These are phyloP conservation scores for Ceyx cyanopectus DNA, from an alignment of 2,113 vertebrate genomes.

Conservation along the genomic window DNA sequence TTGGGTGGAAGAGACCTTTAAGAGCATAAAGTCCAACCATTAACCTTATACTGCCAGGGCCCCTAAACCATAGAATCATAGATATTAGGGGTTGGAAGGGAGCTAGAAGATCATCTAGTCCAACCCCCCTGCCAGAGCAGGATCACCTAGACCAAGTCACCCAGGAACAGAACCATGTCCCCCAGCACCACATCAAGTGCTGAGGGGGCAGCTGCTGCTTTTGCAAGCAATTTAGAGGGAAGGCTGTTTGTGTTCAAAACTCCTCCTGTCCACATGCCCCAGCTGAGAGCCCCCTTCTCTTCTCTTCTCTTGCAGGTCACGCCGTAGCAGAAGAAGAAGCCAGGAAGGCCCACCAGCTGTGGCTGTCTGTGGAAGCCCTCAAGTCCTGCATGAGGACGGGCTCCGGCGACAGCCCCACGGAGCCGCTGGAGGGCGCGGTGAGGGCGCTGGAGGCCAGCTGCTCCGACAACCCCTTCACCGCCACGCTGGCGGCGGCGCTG, in stretches of 20 bases:
- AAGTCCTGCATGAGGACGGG: slow-evolving; percentile 85
- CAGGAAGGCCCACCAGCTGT: slow-evolving; percentile 92
- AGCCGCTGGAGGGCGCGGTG: slow-evolving; percentile 84
- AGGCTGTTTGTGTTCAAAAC: neutral
- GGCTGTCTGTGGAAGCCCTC: slow-evolving; percentile 93
- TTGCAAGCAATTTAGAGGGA: neutral
- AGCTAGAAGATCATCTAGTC: too few species aligned
- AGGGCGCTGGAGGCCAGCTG: slow-evolving; percentile 83
- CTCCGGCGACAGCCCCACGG: slow-evolving; percentile 76
- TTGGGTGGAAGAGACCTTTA: too few species aligned
- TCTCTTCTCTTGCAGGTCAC: slow-evolving; percentile 80
- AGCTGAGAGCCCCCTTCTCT: neutral
- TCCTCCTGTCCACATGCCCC: accelerated
- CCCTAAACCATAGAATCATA: too few species aligned
- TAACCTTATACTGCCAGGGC: too few species aligned
- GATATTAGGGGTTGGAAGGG: too few species aligned
- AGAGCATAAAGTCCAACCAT: too few species aligned
- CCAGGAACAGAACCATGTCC: too few species aligned
- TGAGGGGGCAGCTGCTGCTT: accelerated
- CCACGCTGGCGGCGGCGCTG: slow-evolving; percentile 83
- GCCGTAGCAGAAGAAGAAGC: slow-evolving; percentile 90
- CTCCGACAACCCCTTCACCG: slow-evolving; percentile 83
- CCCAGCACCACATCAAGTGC: too few species aligned
- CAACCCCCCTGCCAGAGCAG: too few species aligned
- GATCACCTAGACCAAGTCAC: too few species aligned